Evolutionary conservation across 2,888 invertebrate species (phyloP), one percentile per base, ranked within the genome.

Genomic region (Brassicogethes aeneus): DNA sequence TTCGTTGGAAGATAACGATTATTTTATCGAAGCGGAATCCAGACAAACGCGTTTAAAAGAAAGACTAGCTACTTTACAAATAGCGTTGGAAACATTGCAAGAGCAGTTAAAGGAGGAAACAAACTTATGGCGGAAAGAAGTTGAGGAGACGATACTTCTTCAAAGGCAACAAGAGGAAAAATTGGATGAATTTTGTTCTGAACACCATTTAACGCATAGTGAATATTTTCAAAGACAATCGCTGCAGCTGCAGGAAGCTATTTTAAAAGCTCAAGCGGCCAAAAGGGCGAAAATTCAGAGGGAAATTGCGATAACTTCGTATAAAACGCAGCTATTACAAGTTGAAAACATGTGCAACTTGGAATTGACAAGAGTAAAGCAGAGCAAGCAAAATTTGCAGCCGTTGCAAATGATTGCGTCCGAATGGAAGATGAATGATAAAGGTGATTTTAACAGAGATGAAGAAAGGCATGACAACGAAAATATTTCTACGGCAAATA

Each of bases 301-400:
- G 3, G 43, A 47, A 30, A 38, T 50, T 2, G 46, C 41, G 14
- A 38, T 40, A 2, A 30, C 40, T 14, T 41, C 45, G 29, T 55
- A 51, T 37, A 42, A 47, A 34, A 39, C 45, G 15, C 45, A 51
- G 45, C 34, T 53, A 13, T 13, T 32, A 3, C 51, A 55, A 40
- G 50, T 52, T 1, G 50, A 50, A 17, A 43, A 36, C 31, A 44
- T 54, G 43, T 53, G 51, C 23, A 47, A 44, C 36, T 34, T 46
- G 34, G 53, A 55, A 39, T 37, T 55, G 41, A 33, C 43, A 16
- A 51, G 45, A 37, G 47, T 55, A n/a, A 41, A 45, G 23, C 42
- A 45, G n/a, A 55, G 49, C 35, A 39, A 52, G 35, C 46, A 42
- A 3, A 42, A 42, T 16, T 36, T 55, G 32, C 44, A 45, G 7